Evolutionary conservation across 2,888 invertebrate species (phyloP).

Genomic region (Eulithis prunata): DNA sequence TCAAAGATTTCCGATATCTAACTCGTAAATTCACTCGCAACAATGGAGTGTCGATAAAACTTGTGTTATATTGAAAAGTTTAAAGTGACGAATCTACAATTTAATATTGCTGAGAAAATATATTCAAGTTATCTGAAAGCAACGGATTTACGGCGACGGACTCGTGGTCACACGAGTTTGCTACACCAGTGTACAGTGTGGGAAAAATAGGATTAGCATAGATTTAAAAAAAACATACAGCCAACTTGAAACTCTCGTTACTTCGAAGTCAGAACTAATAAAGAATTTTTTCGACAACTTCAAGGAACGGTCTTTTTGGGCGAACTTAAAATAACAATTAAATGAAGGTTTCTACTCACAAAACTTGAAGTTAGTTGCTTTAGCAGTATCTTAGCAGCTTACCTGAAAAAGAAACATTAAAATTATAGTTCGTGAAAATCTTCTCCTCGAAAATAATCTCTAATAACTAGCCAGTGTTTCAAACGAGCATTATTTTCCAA

Average conservation of each 20-base stretch:
- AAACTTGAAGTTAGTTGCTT: not conserved
- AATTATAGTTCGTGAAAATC: not conserved
- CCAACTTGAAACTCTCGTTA: no score
- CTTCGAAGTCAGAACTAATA: no score
- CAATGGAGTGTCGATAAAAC: slow-evolving; percentile 29
- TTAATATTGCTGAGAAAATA: slow-evolving; percentile 29
- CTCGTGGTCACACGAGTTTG: no score
- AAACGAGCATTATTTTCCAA: no score
- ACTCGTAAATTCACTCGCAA: slow-evolving; percentile 20
- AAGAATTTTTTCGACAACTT: no score
- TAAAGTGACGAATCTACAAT: slow-evolving; percentile 24
- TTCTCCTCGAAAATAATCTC: no score
- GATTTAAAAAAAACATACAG: no score
- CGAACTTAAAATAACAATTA: not conserved
- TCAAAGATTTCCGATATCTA: slow-evolving; percentile 17
- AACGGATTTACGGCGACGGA: no score
- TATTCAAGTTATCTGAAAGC: slow-evolving; percentile 14
- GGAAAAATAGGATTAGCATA: no score
- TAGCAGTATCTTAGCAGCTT: slow-evolving; percentile 45
- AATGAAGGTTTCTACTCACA: slow-evolving; percentile 37
- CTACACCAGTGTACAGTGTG: no score
- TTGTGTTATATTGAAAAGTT: slow-evolving; percentile 38
- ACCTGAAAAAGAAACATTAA: slow-evolving; percentile 49
- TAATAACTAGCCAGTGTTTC: no score
- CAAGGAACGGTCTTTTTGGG: no score